Evolutionary conservation across 2,888 invertebrate genomes (phyloP).

Genomic region (Micoletzkya japonica): DNA sequence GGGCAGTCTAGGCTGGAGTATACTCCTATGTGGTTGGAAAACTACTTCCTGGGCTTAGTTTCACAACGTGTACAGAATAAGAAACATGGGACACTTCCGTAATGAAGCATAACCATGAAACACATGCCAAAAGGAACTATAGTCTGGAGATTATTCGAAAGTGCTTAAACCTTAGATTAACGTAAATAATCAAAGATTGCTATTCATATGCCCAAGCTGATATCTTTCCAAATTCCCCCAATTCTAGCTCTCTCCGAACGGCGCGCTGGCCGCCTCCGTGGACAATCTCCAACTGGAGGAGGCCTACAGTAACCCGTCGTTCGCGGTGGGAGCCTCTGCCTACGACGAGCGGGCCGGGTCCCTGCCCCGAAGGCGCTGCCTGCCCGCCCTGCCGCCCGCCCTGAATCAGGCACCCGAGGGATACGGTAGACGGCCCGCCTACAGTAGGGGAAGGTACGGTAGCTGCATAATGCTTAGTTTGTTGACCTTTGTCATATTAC

Average conservation of each 20-base stretch:
- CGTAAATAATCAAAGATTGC: no score
- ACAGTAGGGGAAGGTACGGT: slow-evolving; percentile 15
- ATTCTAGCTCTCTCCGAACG: not conserved
- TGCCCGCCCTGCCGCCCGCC: not conserved
- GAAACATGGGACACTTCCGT: no score
- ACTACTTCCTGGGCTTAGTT: not conserved
- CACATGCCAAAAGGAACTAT: no score
- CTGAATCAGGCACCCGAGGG: not conserved
- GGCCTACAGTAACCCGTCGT: not conserved
- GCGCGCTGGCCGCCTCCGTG: not conserved
- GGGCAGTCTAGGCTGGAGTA: not conserved
- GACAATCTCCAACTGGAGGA: slow-evolving; percentile 15
- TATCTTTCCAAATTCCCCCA: no score
- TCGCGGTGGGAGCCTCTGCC: slow-evolving; percentile 11
- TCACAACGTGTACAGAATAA: no score
- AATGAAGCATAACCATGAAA: no score
- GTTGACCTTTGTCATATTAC: not conserved
- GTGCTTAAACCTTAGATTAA: no score
- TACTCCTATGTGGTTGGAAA: not conserved
- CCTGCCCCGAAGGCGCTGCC: slow-evolving; percentile 32
- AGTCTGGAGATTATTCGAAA: no score
- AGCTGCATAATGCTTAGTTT: no score
- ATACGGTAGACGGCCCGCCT: slow-evolving; percentile 17
- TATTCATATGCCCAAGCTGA: no score
- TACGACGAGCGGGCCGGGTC: slow-evolving; percentile 38